phyloP scores from a whole-genome alignment of 1,140 invertebrate genomes.

The Ceratosolen fusciceps region DNA sequence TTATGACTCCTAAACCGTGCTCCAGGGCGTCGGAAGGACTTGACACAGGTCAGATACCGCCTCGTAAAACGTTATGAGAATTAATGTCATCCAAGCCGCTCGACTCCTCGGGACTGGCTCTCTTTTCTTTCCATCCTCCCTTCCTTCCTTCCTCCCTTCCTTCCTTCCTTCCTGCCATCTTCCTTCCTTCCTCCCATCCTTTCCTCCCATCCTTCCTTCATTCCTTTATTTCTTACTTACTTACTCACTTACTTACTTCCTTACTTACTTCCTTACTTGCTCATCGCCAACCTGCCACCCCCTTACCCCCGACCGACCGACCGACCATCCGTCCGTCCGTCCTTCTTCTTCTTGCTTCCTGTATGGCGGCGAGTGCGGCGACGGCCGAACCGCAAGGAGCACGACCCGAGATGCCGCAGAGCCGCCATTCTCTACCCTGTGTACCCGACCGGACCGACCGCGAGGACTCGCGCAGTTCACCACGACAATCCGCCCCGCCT shows the following conservation, averaged over 20 bases:
- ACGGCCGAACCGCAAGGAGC: neutral
- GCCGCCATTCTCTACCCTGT: no score
- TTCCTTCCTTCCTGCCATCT: no score
- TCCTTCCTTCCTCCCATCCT: no score
- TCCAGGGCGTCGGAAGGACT: constrained; percentile 65
- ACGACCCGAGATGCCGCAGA: constrained; percentile 36
- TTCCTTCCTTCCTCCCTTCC: neutral
- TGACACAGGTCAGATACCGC: constrained; percentile 70
- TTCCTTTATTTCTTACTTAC: no score
- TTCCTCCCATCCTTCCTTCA: no score
- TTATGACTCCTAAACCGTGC: constrained; percentile 70
- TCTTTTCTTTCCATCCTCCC: constrained; percentile 37
- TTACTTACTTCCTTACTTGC: no score
- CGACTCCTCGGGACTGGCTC: constrained; percentile 43
- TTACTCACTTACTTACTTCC: no score
- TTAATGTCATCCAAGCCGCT: constrained; percentile 63
- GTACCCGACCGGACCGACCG: no score
- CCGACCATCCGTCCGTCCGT: neutral
- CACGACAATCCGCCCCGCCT: neutral
- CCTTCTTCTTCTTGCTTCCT: constrained; percentile 41
- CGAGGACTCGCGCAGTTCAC: neutral
- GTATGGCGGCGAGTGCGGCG: constrained; percentile 6
- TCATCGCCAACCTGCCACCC: no score
- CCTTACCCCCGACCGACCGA: no score
- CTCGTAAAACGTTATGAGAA: constrained; percentile 72